Evolutionary conservation across 2,797 vertebrate genomes (phyloP).

Genomic region (Petrocephalus schoutedeni): DNA sequence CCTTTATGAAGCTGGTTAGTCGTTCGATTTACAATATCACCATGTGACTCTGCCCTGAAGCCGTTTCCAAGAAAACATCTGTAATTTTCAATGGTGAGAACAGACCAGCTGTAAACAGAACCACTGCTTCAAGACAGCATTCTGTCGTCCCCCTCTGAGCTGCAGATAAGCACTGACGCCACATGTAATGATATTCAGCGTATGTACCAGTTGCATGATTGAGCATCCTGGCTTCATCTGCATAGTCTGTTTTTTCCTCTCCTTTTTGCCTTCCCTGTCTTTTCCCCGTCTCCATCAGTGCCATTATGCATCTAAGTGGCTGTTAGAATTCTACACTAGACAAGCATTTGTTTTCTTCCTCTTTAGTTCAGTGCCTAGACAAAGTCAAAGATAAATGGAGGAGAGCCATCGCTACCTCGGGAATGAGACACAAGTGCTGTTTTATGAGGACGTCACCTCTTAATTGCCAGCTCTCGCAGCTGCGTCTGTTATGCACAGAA

Average conservation of each 20-base stretch:
- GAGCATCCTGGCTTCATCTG: slow-evolving; percentile 8
- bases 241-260: neutral
- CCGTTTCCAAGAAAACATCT: slow-evolving; percentile 29
- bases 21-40: slow-evolving; percentile 25
- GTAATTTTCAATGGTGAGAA: slow-evolving; percentile 23
- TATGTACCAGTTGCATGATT: neutral
- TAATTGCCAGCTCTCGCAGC: neutral
- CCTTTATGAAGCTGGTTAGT: slow-evolving; percentile 8
- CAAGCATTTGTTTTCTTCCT: neutral
- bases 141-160: slow-evolving; percentile 30
- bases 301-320: neutral
- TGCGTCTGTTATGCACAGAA: neutral
- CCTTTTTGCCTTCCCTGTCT: neutral
- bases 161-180: neutral
- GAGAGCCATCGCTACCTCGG: neutral
- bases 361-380: neutral
- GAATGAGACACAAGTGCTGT: neutral
- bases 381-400: neutral
- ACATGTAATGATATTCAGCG: neutral
- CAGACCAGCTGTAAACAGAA: slow-evolving; percentile 9
- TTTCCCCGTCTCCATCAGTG: neutral
- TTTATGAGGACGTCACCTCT: neutral
- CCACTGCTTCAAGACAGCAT: slow-evolving; percentile 33
- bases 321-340: neutral
- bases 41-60: slow-evolving; percentile 34